Evolutionary conservation across 2,888 invertebrate species (phyloP), one percentile per base, ranked within the genome.

Genomic region (Rotaria magnacalcarata): DNA sequence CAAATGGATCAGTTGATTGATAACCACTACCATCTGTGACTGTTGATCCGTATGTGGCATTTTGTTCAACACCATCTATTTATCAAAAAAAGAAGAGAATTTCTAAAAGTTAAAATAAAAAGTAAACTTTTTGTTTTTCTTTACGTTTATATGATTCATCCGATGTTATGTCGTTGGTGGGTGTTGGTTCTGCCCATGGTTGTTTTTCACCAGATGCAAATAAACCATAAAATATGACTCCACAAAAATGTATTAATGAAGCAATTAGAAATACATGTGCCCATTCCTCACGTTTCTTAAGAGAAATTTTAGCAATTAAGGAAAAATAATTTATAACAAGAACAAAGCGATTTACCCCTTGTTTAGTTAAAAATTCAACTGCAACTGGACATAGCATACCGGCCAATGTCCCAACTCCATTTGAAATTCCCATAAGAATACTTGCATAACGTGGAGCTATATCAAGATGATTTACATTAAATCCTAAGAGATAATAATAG

Each of bases 131-230:
- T 43, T 47, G 1, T 80, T 21, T 80, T 50, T 19, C 10, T 74
- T 10, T 80, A 80, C 80, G 47, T 47, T 80, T 47, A 47, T n/a
- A 47, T 0, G 24, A 10, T 24, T 43, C 43, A 11, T 54, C 21
- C 4, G 21, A 54, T 54, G 21, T 21, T 8, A 21, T 54, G 21
- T 54, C 21, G 21, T 80, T 16, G 34, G 5, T 1, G 24, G 80
- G n/a, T 80, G 80, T 0, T 0, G 96, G 95, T 90, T 99, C 98
- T 0, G 98, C 98, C 99, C 99, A 99, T 0, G 95, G 94, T 91
- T 99, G 99, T 87, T 98, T 92, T 89, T 99, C 99, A 3, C 99
- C 99, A 0, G 97, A 98, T 14, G 99, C 99, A 90, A 98, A 99
- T 85, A 97, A 93, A 1, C 94, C 98, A 90, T 99, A 99, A 91